Evolutionary conservation across 2,113 vertebrate species (phyloP), one percentile per base, ranked within the genome.

Genomic region (Capra hircus): DNA sequence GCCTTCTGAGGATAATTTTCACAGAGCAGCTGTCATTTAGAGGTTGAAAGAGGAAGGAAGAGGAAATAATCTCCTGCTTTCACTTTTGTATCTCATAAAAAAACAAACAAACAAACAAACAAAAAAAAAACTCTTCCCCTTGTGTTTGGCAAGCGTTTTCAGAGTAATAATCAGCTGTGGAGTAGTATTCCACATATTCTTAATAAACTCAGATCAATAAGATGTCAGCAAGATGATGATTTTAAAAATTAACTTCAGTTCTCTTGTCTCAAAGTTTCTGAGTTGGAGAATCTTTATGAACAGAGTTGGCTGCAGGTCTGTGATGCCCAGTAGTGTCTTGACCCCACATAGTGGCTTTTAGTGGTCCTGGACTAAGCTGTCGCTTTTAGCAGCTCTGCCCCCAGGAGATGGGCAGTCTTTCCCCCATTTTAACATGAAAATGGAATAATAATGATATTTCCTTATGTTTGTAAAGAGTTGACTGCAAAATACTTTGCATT

Each of bases 201-300:
- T 94, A 96, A 93, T 96, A 88, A 93, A 85, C 27, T 30, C 30
- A 48, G 50, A 95, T 94, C 93, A 91, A 94, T 92, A 62, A 96
- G 57, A 82, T 95, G 28, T 83, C 88, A 94, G 30, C 25, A 88
- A 64, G 13, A 78, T 77, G 64, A 84, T 50, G 57, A 59, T 53
- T 80, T 62, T 0, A 25, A 53, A 25, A 81, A 53, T 14, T 90
- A 55, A 78, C 77, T 90, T 59, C 90, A 83, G 27, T 84, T 94
- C 48, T 82, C 57, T 95, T 71, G 21, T 84, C 45, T 91, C 40
- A 33, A 59, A 91, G 53, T 25, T 36, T 96, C 64, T 82, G 77
- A 92, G 82, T 81, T 48, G 87, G 36, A 89, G 95, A 43, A 88
- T 55, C 4, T 48, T 88, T 74, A 90, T 52, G 59, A 92, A 59